Conservation (phyloP, 2,888 invertebrate species). For the Philhelius pedissequus region DNA sequence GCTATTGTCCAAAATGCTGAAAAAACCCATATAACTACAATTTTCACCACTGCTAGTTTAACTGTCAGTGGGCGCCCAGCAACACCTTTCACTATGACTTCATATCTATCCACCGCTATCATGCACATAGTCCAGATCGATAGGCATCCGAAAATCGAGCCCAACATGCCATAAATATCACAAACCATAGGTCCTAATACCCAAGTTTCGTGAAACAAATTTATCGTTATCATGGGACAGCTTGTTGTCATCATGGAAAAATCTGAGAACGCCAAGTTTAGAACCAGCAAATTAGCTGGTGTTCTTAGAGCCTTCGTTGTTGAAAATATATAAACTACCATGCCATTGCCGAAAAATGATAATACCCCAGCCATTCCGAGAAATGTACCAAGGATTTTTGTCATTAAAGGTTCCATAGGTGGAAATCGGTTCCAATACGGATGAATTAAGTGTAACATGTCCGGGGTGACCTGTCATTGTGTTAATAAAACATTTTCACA, state of each 20-base stretch:
- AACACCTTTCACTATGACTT: constrained; percentile 92
- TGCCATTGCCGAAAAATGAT: constrained; percentile 72
- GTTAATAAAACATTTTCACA: neutral
- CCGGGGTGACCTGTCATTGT: constrained; percentile 80
- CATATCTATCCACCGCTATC: constrained; percentile 94
- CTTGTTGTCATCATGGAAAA: constrained; percentile 82
- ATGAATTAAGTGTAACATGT: constrained; percentile 84
- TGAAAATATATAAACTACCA: constrained; percentile 83
- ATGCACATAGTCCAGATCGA: constrained; percentile 96
- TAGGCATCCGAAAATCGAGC: constrained; percentile 89
- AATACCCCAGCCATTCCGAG: constrained; percentile 82
- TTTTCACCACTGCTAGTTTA: constrained; percentile 79
- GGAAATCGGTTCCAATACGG: constrained; percentile 81
- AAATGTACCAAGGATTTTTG: constrained; percentile 81
- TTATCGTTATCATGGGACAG: constrained; percentile 82
- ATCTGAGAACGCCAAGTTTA: constrained; percentile 83
- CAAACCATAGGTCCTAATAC: constrained; percentile 82
- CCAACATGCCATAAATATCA: constrained; percentile 82
- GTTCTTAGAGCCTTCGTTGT: constrained; percentile 82
- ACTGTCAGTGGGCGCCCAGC: constrained; percentile 81
- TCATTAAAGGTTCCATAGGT: constrained; percentile 80
- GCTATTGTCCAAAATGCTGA: constrained; percentile 80
- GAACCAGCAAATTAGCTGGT: constrained; percentile 83
- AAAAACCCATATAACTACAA: constrained; percentile 80
- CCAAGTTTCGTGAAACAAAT: constrained; percentile 83